These are phyloP conservation scores for Phenganax stokvisi DNA, from an alignment of 92 coral and sea anemone genomes.

Conservation along the genomic window DNA sequence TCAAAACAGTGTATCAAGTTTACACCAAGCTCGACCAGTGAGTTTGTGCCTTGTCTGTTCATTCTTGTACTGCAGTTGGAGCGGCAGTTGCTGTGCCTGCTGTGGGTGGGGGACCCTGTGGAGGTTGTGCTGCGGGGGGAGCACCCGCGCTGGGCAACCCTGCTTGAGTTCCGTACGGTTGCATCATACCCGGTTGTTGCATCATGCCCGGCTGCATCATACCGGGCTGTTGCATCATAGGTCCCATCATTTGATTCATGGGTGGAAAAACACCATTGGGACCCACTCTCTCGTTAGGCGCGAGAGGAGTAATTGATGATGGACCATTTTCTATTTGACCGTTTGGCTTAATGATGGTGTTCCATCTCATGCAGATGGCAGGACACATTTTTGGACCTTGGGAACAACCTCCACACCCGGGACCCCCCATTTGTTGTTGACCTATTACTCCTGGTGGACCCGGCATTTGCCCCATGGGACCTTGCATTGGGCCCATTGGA, in stretches of 20 bases:
- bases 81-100: constrained; percentile 6
- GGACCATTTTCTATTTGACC: constrained; percentile 32
- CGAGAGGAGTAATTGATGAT: constrained; percentile 29
- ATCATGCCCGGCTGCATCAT: constrained; percentile 10
- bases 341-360: constrained; percentile 30
- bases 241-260: constrained; percentile 7
- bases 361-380: constrained; percentile 40
- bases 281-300: constrained; percentile 30
- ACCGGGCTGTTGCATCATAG: constrained; percentile 3
- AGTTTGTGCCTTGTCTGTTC: constrained; percentile 6
- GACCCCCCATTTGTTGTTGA: constrained; percentile 30
- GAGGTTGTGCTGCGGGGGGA: constrained; percentile 25
- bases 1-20: constrained; percentile 23
- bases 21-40: constrained; percentile 37
- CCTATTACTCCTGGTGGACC: constrained; percentile 29
- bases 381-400: constrained; percentile 39
- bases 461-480: constrained; percentile 24
- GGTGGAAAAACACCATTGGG: constrained; percentile 36
- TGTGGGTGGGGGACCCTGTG: constrained; percentile 26
- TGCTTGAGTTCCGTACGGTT: background rate
- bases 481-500: background rate
- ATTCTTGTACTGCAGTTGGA: background rate
- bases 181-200: background rate
- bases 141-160: constrained; percentile 18
- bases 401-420: constrained; percentile 41